Evolutionary conservation across 1,140 invertebrate genomes (phyloP).

Genomic region (Pissodes strobi): DNA sequence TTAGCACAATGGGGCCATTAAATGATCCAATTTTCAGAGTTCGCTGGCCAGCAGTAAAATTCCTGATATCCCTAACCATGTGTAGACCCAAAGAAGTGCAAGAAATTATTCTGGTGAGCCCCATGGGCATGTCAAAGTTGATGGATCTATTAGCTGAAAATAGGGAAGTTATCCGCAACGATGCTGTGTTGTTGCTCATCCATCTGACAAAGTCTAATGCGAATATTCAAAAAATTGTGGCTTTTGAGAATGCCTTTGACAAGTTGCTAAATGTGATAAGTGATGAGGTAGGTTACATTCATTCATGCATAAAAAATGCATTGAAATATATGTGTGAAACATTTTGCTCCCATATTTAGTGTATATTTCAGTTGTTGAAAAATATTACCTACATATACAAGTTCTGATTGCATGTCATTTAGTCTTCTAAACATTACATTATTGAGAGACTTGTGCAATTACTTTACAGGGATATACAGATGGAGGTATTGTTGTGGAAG

Average conservation of each 20-base stretch:
- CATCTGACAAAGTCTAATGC: conserved; percentile 94
- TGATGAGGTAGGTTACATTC: conserved; percentile 68
- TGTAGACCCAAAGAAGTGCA: conserved; percentile 92
- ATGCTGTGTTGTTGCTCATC: conserved; percentile 90
- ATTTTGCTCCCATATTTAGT: no score
- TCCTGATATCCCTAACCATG: conserved; percentile 78
- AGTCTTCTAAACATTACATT: neutral
- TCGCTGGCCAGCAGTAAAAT: conserved; percentile 82
- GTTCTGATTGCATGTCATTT: neutral
- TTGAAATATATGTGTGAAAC: no score
- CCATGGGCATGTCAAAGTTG: conserved; percentile 96
- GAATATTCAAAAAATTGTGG: conserved; percentile 99
- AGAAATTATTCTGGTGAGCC: conserved; percentile 91
- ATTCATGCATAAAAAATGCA: no score
- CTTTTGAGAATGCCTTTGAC: conserved; percentile 99
- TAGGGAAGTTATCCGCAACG: conserved; percentile 95
- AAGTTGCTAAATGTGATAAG: conserved; percentile 90
- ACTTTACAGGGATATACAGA: conserved; percentile 86
- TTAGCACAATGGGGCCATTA: no score
- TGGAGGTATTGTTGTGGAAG: conserved; percentile 97
- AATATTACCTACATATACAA: no score
- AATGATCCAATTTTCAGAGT: no score
- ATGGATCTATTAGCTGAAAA: conserved; percentile 95
- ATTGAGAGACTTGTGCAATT: neutral
- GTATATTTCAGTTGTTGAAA: no score